Conservation (phyloP, 1,140 invertebrate species). For the Cydia amplana region DNA sequence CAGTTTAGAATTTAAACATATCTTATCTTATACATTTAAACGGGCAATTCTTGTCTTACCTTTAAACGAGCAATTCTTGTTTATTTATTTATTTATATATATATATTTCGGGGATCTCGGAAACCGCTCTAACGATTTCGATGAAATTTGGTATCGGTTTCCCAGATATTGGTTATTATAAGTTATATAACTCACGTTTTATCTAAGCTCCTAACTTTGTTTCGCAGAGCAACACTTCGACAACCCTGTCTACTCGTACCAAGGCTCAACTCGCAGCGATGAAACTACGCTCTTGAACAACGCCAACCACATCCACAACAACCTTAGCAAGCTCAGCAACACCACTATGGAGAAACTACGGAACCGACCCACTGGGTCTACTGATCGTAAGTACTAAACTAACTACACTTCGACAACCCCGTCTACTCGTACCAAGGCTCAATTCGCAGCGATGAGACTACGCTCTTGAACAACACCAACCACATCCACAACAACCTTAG, state of each 20-base stretch:
- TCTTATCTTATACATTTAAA: too few relatives aligned
- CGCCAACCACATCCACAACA: conserved; percentile 83
- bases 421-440: conserved; percentile 89
- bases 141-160: too few relatives aligned
- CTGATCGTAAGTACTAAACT: conserved; percentile 66
- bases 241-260: conserved; percentile 93
- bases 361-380: conserved; percentile 75
- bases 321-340: conserved; percentile 83
- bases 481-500: conserved; percentile 85
- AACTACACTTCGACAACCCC: conserved; percentile 91
- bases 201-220: conserved; percentile 33
- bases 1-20: too few relatives aligned
- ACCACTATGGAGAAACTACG: conserved; percentile 81
- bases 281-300: conserved; percentile 82
- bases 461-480: conserved; percentile 77
- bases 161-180: too few relatives aligned
- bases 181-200: too few relatives aligned
- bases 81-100: too few relatives aligned
- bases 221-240: conserved; percentile 92
- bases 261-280: conserved; percentile 80
- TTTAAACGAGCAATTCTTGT: too few relatives aligned
- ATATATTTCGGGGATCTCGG: too few relatives aligned
- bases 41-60: too few relatives aligned
- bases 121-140: too few relatives aligned
- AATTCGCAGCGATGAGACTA: conserved; percentile 80